Evolutionary conservation across 2,113 vertebrate genomes (phyloP), one percentile per base, ranked within the genome.

Genomic region (Labrus mixtus): DNA sequence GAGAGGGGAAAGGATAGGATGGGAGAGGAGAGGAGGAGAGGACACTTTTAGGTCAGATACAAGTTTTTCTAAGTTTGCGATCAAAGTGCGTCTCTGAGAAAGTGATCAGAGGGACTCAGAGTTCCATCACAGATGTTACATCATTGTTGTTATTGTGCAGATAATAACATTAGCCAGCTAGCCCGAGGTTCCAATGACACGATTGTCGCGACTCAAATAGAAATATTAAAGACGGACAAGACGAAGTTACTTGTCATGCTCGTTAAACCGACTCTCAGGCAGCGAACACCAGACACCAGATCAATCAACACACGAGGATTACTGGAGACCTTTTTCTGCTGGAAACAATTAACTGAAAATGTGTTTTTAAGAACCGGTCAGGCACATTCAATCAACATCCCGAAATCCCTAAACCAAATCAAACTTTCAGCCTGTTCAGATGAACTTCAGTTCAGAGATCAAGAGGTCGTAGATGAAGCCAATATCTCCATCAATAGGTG

Each of bases 31-130:
- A 12, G 19, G 51, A n/a, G 41, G 39, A 0, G 41, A 41, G 45
- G 39, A 73, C 64, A 37, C 41, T 63, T 84, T 87, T 22, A 64
- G 76, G 72, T 58, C 55, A 53, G 19, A 3, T 37, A 36, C 66
- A 60, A 50, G 62, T 10, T 36, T 78, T 46, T 46, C 15, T 15
- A 46, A 39, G 73, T 70, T 51, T 22, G 0, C 8, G 29, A 65
- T 61, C 53, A 58, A 71, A 73, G 48, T 36, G 62, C 20, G 29
- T 39, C 48, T 59, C 12, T 46, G 51, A 69, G 41, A 60, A 41
- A 0, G 17, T n/a, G 9, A 11, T 61, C 1, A 63, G 23, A 59
- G 45, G 33, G 19, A 51, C 66, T 1, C 13, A 22, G 19, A 29
- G 54, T 53, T 55, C 37, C 10, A 33, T 58, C 37, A 0, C 9